Conservation (phyloP, 2,888 invertebrate species). For the Muscina levida region DNA sequence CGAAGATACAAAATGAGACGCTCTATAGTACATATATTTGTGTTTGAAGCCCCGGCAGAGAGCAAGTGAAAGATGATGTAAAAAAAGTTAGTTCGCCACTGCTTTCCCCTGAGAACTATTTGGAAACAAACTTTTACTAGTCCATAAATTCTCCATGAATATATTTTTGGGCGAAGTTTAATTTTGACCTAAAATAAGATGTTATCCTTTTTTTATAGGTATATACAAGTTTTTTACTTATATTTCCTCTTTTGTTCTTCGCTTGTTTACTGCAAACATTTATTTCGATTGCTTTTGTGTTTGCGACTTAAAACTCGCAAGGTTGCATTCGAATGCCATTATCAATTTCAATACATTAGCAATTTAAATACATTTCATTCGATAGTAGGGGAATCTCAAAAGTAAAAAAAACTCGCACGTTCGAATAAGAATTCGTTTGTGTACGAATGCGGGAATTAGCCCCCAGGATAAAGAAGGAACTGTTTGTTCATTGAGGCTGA, state of each 20-base stretch:
- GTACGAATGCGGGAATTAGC: conserved; percentile 2
- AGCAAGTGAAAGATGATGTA: no score
- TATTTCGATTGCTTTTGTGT: no score
- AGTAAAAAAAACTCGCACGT: neutral
- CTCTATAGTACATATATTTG: no score
- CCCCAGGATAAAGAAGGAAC: no score
- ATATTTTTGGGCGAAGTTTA: conserved; percentile 13
- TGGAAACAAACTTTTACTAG: no score
- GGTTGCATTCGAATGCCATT: neutral
- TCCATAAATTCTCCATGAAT: no score
- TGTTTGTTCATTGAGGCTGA: no score
- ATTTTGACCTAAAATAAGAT: conserved; percentile 4
- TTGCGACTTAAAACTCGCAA: neutral
- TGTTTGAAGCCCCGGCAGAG: no score
- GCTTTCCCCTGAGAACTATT: conserved; percentile 10
- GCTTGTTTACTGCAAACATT: conserved; percentile 3
- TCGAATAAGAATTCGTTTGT: conserved; percentile 13
- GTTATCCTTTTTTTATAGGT: neutral
- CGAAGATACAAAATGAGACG: no score
- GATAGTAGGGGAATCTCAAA: conserved; percentile 6
- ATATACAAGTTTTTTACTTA: neutral
- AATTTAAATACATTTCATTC: neutral
- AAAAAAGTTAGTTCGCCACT: neutral
- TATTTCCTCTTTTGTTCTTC: neutral
- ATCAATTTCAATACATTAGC: no score